A percentile compares a stretch with the other conserved stretches of the same genome.
phyloP scores from a whole-genome alignment of 2,888 invertebrate species.

The Hirtodrosophila duncani region DNA sequence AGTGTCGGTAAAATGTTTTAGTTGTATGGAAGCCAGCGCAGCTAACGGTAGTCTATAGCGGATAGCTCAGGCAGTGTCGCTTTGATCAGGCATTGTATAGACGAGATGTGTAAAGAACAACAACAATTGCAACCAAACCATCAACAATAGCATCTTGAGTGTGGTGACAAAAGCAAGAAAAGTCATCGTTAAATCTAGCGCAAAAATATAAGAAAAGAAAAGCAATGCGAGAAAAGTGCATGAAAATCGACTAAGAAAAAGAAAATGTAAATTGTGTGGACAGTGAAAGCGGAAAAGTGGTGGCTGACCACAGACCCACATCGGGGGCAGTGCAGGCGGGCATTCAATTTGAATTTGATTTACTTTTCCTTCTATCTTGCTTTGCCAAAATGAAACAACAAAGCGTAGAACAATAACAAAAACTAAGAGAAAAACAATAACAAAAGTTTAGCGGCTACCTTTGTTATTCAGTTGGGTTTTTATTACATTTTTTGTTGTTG shows the following conservation, averaged over 20 bases:
- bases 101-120: constrained; percentile 26
- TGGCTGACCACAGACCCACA: constrained; percentile 1
- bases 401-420: constrained; percentile 14
- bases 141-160: constrained; percentile 21
- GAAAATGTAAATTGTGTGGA: constrained; percentile 26
- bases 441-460: too few relatives aligned
- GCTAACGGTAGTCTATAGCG: constrained; percentile 57
- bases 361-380: constrained; percentile 16
- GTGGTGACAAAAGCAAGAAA: constrained; percentile 18
- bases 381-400: constrained; percentile 35
- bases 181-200: constrained; percentile 34
- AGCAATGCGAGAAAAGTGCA: constrained; percentile 12
- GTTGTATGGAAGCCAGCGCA: constrained; percentile 64
- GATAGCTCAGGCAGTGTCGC: constrained; percentile 2
- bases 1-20: constrained; percentile 40
- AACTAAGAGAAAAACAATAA: constrained; percentile 1
- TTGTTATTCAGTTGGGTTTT: too few relatives aligned
- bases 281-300: constrained; percentile 33
- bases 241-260: constrained; percentile 12
- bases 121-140: too few relatives aligned
- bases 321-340: neutral
- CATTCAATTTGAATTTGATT: constrained; percentile 37
- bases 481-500: constrained; percentile 4
- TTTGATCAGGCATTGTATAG: constrained; percentile 10
- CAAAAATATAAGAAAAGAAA: constrained; percentile 19